phyloP scores from a whole-genome alignment of 1,140 invertebrate genomes.

The Micrasema longulum region DNA sequence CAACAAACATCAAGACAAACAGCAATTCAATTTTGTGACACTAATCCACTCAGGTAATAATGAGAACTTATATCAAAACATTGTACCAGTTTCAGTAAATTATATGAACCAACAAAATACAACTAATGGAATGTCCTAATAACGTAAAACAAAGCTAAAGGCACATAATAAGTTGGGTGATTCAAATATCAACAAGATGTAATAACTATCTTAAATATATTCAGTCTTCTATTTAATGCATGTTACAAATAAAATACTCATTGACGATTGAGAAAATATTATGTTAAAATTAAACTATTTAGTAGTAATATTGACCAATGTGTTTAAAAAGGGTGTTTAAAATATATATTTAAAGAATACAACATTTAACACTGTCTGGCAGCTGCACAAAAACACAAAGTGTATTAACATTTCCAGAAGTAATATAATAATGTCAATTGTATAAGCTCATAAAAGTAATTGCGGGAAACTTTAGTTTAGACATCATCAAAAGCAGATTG shows the following conservation, averaged over 20 bases:
- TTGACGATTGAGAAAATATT: too few relatives aligned
- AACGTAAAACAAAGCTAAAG: slow-evolving; percentile 49
- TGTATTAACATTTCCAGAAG: too few relatives aligned
- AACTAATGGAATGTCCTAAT: slow-evolving; percentile 55
- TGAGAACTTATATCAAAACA: slow-evolving; percentile 34
- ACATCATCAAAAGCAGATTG: neutral
- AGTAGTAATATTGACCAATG: too few relatives aligned
- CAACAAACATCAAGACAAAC: slow-evolving; percentile 53
- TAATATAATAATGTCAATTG: too few relatives aligned
- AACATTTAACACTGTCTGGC: slow-evolving; percentile 10
- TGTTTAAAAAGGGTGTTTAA: too few relatives aligned
- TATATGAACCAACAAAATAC: slow-evolving; percentile 48
- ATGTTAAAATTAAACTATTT: too few relatives aligned
- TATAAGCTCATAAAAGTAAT: too few relatives aligned
- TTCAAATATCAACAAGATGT: slow-evolving; percentile 44
- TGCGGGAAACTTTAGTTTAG: too few relatives aligned
- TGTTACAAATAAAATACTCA: slow-evolving; percentile 35
- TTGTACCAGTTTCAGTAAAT: slow-evolving; percentile 41
- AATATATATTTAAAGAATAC: too few relatives aligned
- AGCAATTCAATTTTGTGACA: slow-evolving; percentile 49
- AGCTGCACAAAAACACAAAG: slow-evolving; percentile 38
- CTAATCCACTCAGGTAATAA: slow-evolving; percentile 46
- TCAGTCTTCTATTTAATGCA: slow-evolving; percentile 52
- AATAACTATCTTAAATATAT: slow-evolving; percentile 54
- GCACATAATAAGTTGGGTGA: slow-evolving; percentile 51